Evolutionary conservation across 1,140 invertebrate genomes (phyloP).

Genomic region (Dreissena polymorpha): DNA sequence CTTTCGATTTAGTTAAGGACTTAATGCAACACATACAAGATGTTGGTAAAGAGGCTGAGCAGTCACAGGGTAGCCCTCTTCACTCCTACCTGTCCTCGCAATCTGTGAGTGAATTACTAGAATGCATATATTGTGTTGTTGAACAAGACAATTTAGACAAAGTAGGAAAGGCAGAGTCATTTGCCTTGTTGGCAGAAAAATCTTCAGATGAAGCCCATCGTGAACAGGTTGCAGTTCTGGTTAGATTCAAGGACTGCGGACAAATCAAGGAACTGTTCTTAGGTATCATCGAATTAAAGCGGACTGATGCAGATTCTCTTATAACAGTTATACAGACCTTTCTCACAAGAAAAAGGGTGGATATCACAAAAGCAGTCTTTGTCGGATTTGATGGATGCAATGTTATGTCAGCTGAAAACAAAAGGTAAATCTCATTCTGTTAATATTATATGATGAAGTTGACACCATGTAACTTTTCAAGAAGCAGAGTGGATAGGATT

Average conservation of each 20-base stretch:
- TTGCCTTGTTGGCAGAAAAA: slow-evolving; percentile 11
- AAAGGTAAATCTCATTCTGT: too few species aligned
- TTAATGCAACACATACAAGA: not conserved
- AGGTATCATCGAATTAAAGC: not conserved
- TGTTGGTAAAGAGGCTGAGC: not conserved
- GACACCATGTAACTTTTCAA: too few species aligned
- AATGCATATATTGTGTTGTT: not conserved
- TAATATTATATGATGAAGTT: too few species aligned
- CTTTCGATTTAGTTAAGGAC: slow-evolving; percentile 1
- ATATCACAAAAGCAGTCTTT: slow-evolving; percentile 26
- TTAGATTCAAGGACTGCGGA: not conserved
- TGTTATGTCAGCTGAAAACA: not conserved
- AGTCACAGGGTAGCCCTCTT: not conserved
- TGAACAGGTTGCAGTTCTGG: slow-evolving; percentile 26
- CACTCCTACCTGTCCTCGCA: not conserved
- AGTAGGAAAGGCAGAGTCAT: not conserved
- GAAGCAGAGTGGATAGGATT: too few species aligned
- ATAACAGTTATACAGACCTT: not conserved
- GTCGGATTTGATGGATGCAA: slow-evolving; percentile 27
- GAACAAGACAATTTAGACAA: not conserved
- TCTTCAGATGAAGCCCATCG: slow-evolving; percentile 31
- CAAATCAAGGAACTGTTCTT: not conserved
- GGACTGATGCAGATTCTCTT: slow-evolving; percentile 2
- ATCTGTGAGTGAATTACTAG: not conserved
- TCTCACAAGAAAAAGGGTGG: not conserved